Conservation (phyloP, 2,797 vertebrate genomes). For the Microtus agrestis region DNA sequence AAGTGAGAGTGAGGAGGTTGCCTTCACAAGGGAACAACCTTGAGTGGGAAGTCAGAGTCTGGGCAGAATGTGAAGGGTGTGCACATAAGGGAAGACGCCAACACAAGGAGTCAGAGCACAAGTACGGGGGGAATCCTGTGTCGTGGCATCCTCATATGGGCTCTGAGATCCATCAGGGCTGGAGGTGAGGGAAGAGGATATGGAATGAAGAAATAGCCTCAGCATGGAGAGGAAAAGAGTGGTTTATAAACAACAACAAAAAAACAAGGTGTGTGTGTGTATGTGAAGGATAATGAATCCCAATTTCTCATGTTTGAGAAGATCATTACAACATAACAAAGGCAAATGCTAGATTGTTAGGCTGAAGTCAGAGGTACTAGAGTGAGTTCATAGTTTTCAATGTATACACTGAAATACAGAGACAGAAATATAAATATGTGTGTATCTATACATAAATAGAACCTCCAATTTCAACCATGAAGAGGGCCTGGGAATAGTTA, state of each 20-base stretch:
- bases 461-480: background rate
- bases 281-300: background rate
- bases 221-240: background rate
- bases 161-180: background rate
- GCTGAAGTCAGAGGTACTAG: background rate
- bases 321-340: conserved; percentile 7
- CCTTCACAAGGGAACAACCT: background rate
- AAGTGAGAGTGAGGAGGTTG: background rate
- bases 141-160: background rate
- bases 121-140: background rate
- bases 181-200: background rate
- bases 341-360: background rate
- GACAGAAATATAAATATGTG: background rate
- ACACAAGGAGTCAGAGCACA: background rate
- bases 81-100: background rate
- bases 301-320: conserved; percentile 2
- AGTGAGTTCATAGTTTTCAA: conserved; percentile 9
- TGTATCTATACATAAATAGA: background rate
- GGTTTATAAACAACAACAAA: background rate
- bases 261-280: background rate
- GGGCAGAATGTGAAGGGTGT: background rate
- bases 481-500: background rate
- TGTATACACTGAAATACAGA: background rate
- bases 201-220: background rate
- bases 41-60: background rate